Conservation (phyloP, 2,888 invertebrate genomes). For the Leptarthrus brevirostris region DNA sequence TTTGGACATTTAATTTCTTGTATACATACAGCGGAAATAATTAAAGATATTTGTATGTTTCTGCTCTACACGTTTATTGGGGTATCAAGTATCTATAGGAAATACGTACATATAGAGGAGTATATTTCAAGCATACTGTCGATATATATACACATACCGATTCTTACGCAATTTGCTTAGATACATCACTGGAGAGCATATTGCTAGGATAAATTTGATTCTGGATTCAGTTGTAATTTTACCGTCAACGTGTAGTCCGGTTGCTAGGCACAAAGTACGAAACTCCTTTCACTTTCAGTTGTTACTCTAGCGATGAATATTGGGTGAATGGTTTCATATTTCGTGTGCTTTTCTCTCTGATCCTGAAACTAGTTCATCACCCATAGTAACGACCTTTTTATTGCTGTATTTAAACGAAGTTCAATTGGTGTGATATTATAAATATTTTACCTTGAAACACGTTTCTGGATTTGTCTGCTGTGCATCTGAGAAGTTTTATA, state of each 20-base stretch:
- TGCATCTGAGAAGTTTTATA: constrained; percentile 1
- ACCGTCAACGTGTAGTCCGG: constrained; percentile 67
- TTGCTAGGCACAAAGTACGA: constrained; percentile 63
- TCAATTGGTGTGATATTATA: constrained; percentile 46
- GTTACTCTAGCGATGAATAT: constrained; percentile 54
- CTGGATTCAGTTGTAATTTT: constrained; percentile 68
- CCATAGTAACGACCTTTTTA: constrained; percentile 57
- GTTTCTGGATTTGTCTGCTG: not conserved
- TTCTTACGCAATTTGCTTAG: constrained; percentile 44
- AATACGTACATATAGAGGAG: not conserved
- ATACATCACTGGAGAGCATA: constrained; percentile 56
- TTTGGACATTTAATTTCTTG: constrained; percentile 8
- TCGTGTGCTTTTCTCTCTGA: constrained; percentile 50
- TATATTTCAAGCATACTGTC: too few species aligned
- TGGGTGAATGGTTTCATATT: constrained; percentile 57
- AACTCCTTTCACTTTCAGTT: constrained; percentile 58
- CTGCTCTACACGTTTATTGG: not conserved
- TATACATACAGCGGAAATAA: constrained; percentile 2
- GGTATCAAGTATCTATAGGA: too few species aligned
- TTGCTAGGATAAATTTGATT: constrained; percentile 67
- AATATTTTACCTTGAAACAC: constrained; percentile 37
- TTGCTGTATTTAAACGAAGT: constrained; percentile 40
- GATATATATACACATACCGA: not conserved
- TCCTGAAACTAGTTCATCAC: constrained; percentile 57
- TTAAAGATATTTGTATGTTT: constrained; percentile 14